Conservation (phyloP, 2,797 vertebrate species). For the Leucoraja ocellata region DNA sequence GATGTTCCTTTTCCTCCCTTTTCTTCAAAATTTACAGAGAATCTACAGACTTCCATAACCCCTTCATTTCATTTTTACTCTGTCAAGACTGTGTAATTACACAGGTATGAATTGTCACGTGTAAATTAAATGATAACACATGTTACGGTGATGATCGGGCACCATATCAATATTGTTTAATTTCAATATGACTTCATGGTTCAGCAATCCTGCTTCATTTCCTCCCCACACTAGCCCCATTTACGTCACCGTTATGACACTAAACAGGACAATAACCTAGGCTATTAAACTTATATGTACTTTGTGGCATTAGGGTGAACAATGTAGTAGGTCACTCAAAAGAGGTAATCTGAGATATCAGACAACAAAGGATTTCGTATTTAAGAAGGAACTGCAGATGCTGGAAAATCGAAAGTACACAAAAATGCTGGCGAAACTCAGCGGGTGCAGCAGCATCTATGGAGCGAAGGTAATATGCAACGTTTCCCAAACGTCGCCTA, state of each 20-base stretch:
- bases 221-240: not conserved
- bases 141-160: not conserved
- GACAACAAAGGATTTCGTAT: not conserved
- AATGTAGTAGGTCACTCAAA: not conserved
- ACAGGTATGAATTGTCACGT: not conserved
- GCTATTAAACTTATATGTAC: not conserved
- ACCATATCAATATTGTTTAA: not conserved
- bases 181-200: not conserved
- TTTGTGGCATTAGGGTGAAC: not conserved
- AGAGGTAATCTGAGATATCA: not conserved
- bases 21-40: not conserved
- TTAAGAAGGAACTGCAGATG: too few relatives aligned
- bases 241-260: not conserved
- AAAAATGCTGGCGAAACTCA: too few relatives aligned
- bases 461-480: too few relatives aligned
- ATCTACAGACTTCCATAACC: not conserved
- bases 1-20: not conserved
- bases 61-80: slow-evolving; percentile 1
- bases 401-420: too few relatives aligned
- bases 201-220: not conserved
- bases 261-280: not conserved
- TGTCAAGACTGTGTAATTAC: not conserved
- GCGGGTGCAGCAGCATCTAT: too few relatives aligned
- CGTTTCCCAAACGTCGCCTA: too few relatives aligned
- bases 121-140: not conserved